Conservation (phyloP, 2,797 vertebrate genomes). For the Chelonia mydas region DNA sequence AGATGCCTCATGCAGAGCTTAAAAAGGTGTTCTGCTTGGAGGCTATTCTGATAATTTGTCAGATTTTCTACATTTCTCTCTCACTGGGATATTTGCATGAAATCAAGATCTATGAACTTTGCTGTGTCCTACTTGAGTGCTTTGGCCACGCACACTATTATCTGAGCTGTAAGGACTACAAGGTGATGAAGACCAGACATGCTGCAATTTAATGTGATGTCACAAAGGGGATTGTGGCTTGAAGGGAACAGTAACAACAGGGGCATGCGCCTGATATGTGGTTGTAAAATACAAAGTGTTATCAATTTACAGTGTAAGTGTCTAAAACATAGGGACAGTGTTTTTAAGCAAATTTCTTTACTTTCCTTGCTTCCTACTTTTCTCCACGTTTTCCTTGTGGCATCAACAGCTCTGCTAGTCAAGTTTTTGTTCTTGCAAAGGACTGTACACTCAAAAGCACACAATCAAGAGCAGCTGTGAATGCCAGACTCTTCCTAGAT, state of each 20-base stretch:
- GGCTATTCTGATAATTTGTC: not conserved
- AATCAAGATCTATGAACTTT: not conserved
- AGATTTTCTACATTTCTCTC: not conserved
- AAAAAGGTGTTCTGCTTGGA: not conserved
- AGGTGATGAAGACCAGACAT: not conserved
- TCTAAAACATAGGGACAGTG: not conserved
- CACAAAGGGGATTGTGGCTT: not conserved
- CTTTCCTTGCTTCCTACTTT: not conserved
- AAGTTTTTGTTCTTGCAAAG: slow-evolving; percentile 44
- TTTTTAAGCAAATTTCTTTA: not conserved
- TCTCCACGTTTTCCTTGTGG: slow-evolving; percentile 2
- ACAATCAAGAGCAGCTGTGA: slow-evolving; percentile 45
- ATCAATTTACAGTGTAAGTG: not conserved
- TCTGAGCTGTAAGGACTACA: not conserved
- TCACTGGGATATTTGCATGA: not conserved
- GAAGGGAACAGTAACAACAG: not conserved
- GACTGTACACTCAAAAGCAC: not conserved
- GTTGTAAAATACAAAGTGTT: not conserved
- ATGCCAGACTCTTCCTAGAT: not conserved
- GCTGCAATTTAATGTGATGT: fast-evolving
- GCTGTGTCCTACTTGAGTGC: not conserved
- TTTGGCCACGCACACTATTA: fast-evolving
- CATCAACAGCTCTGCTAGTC: slow-evolving; percentile 12
- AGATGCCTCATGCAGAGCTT: not conserved
- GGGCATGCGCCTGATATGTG: fast-evolving